Conservation (phyloP, 2,888 invertebrate species). For the Megamerina dolium region DNA sequence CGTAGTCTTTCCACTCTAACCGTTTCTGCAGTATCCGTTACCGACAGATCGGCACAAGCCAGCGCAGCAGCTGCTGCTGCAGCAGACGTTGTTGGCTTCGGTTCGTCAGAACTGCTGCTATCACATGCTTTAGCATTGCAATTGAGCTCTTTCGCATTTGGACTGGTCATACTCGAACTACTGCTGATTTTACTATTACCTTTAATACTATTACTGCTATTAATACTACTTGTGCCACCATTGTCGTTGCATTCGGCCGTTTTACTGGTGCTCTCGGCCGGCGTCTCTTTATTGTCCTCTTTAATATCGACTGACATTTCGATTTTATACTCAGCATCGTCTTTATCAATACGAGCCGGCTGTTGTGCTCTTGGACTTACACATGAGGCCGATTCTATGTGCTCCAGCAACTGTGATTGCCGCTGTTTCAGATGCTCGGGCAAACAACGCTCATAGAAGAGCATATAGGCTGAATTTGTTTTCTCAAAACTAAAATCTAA, state of each 20-base stretch:
- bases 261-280: conserved; percentile 13
- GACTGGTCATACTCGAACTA: background rate
- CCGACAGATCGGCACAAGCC: conserved; percentile 5
- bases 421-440: conserved; percentile 45
- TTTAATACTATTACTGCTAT: conserved; percentile 35
- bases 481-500: conserved; percentile 98
- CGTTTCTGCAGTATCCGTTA: conserved; percentile 2
- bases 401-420: conserved; percentile 38
- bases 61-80: conserved; percentile 17
- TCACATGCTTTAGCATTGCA: background rate
- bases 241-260: too few relatives aligned
- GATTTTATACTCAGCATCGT: background rate
- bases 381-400: conserved; percentile 35
- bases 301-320: background rate
- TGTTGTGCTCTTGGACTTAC: background rate
- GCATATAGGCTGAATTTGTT: conserved; percentile 95
- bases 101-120: conserved; percentile 10
- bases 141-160: background rate
- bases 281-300: conserved; percentile 1
- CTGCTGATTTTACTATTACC: background rate
- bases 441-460: conserved; percentile 83
- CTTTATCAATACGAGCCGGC: conserved; percentile 1
- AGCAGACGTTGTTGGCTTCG: conserved; percentile 32
- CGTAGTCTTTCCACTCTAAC: conserved; percentile 31
- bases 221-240: conserved; percentile 21